A percentile compares a stretch with the other conserved stretches of the same genome.
These are phyloP conservation scores for Antheraea mylitta DNA, from an alignment of 1,140 invertebrate genomes.

Conservation along the genomic window DNA sequence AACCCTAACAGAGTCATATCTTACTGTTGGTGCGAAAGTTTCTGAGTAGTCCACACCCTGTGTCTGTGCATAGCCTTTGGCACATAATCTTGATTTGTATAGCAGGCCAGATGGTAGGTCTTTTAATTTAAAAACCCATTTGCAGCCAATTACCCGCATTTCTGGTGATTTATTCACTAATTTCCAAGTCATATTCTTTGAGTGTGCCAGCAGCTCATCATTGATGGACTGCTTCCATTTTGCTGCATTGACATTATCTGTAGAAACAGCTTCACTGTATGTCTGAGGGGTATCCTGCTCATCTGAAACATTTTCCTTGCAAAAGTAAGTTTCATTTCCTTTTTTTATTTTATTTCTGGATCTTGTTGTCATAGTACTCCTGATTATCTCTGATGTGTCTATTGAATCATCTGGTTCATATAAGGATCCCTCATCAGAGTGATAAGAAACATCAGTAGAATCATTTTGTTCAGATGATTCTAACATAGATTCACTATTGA, in stretches of 20 bases:
- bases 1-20: too few species aligned
- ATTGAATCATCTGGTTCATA: constrained; percentile 22
- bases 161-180: constrained; percentile 30
- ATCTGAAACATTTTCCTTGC: constrained; percentile 9
- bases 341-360: constrained; percentile 14
- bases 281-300: constrained; percentile 14
- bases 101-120: constrained; percentile 11
- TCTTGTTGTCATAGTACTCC: constrained; percentile 16
- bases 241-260: too few species aligned
- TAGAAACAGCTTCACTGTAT: too few species aligned
- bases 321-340: constrained; percentile 13
- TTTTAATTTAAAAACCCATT: constrained; percentile 39
- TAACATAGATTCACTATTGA: too few species aligned
- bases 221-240: constrained; percentile 18
- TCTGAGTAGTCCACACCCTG: too few species aligned
- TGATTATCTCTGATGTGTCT: constrained; percentile 7
- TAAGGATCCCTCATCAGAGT: constrained; percentile 22
- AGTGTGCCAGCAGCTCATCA: constrained; percentile 23
- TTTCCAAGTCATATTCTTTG: constrained; percentile 39
- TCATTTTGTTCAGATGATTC: too few species aligned
- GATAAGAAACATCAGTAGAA: constrained; percentile 14
- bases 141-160: constrained; percentile 34
- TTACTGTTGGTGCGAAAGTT: too few species aligned
- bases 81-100: too few species aligned
- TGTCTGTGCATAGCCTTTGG: too few species aligned